A percentile compares a stretch with the other conserved stretches of the same genome.
These are phyloP conservation scores for Coelinius sp. DNA, from an alignment of 2,888 invertebrate species.

Conservation along the genomic window DNA sequence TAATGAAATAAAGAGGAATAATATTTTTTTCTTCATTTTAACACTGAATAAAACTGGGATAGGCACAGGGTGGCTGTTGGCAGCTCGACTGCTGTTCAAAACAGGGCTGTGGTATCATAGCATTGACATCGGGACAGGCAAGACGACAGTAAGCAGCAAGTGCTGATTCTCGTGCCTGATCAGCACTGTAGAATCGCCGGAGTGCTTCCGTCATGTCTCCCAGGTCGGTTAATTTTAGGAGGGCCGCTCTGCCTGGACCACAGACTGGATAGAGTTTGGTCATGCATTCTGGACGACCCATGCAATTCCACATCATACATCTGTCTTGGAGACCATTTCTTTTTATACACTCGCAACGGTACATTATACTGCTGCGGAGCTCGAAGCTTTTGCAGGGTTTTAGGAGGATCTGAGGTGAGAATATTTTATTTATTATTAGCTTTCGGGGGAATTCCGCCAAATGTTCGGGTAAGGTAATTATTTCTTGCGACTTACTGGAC, in stretches of 20 bases:
- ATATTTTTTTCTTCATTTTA: neutral
- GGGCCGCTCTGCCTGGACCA: slow-evolving; percentile 60
- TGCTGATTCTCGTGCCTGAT: slow-evolving; percentile 59
- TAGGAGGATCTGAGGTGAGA: slow-evolving; percentile 55
- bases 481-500: slow-evolving; percentile 52
- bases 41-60: slow-evolving; percentile 8
- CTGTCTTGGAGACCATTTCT: slow-evolving; percentile 70
- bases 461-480: slow-evolving; percentile 3
- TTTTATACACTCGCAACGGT: slow-evolving; percentile 67
- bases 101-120: slow-evolving; percentile 26
- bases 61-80: slow-evolving; percentile 20
- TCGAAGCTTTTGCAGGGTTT: slow-evolving; percentile 63
- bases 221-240: slow-evolving; percentile 63
- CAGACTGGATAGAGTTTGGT: slow-evolving; percentile 67
- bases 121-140: slow-evolving; percentile 44
- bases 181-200: slow-evolving; percentile 57
- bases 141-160: slow-evolving; percentile 62
- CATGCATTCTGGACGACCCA: slow-evolving; percentile 67
- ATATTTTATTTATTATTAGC: neutral
- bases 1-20: neutral
- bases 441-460: neutral
- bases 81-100: slow-evolving; percentile 39
- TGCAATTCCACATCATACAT: slow-evolving; percentile 65
- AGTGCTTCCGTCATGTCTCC: slow-evolving; percentile 58
- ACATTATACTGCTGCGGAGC: slow-evolving; percentile 62